Evolutionary conservation across 2,888 invertebrate species (phyloP).

Genomic region (Cataglyphis albicans): DNA sequence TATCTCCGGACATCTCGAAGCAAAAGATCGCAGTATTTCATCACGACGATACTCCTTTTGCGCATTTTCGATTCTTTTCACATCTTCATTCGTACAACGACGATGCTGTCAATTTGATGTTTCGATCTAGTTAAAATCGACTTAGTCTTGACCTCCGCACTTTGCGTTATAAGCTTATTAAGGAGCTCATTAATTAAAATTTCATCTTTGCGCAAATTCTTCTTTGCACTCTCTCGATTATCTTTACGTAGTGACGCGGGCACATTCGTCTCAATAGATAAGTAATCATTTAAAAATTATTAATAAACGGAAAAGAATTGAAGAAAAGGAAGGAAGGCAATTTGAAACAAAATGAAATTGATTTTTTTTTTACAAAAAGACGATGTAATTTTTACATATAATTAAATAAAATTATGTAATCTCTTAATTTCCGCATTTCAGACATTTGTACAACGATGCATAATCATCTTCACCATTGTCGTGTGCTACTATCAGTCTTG

Average conservation of each 20-base stretch:
- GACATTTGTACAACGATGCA: conserved; percentile 68
- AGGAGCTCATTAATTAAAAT: conserved; percentile 44
- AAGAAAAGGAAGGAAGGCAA: not conserved
- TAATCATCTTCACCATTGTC: conserved; percentile 71
- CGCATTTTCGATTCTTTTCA: not conserved
- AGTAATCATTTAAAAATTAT: conserved; percentile 6
- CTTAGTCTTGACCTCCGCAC: conserved; percentile 24
- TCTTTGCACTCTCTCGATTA: not conserved
- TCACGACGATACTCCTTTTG: not conserved
- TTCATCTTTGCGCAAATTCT: conserved; percentile 27
- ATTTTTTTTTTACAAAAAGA: not conserved
- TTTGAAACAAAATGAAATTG: not conserved
- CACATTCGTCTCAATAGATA: not conserved
- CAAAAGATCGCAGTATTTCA: not conserved
- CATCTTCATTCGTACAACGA: not conserved
- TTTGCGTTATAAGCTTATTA: conserved; percentile 38
- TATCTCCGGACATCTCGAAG: too few species aligned
- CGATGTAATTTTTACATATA: not conserved
- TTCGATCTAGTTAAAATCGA: conserved; percentile 22
- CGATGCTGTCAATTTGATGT: not conserved
- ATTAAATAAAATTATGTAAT: not conserved
- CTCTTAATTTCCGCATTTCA: conserved; percentile 50
- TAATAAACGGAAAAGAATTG: conserved; percentile 11
- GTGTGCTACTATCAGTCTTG: conserved; percentile 68
- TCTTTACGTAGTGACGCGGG: not conserved